These are phyloP conservation scores for Pluvianellus socialis DNA, from an alignment of 2,113 vertebrate genomes.

Conservation along the genomic window DNA sequence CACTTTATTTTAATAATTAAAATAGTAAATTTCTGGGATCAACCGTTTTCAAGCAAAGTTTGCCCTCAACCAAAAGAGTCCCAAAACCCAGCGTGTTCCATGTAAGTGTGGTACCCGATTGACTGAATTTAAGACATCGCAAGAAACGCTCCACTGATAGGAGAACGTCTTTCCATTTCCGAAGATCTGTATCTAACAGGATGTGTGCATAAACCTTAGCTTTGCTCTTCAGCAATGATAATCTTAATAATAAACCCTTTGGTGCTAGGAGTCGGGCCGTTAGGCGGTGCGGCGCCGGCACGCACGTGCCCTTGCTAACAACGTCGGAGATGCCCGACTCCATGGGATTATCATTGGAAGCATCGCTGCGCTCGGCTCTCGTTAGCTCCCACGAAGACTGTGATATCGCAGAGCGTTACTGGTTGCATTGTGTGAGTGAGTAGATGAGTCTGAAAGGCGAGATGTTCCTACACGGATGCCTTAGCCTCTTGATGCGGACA, in stretches of 20 bases:
- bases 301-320: background rate
- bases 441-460: constrained; percentile 51
- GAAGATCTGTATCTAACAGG: constrained; percentile 55
- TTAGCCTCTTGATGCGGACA: constrained; percentile 62
- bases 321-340: background rate
- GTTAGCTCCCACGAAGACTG: constrained; percentile 65
- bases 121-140: constrained; percentile 52
- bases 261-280: constrained; percentile 76
- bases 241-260: constrained; percentile 76
- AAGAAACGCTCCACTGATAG: background rate
- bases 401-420: constrained; percentile 6
- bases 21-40: constrained; percentile 20
- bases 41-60: background rate
- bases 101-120: constrained; percentile 59
- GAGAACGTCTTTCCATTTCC: constrained; percentile 26
- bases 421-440: constrained; percentile 22
- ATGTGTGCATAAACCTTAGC: constrained; percentile 67
- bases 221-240: constrained; percentile 71
- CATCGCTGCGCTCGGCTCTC: background rate
- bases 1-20: constrained; percentile 54
- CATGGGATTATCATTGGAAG: constrained; percentile 47
- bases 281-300: background rate
- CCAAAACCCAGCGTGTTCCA: background rate
- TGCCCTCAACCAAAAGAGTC: constrained; percentile 27
- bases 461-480: constrained; percentile 59